Base-by-base conservation (phyloP, 2,888 invertebrate genomes). In the Eilema depressum region DNA sequence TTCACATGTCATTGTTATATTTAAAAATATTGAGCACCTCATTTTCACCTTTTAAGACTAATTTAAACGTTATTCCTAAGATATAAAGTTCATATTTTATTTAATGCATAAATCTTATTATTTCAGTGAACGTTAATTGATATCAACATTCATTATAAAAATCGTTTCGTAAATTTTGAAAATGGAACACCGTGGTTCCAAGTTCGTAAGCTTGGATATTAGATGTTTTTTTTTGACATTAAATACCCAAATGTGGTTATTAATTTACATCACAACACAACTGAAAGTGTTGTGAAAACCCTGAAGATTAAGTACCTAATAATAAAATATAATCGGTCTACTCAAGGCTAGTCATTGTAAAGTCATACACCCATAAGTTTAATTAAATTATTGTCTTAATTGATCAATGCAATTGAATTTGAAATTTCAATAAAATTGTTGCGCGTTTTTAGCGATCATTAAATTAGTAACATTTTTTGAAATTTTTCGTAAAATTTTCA, bases 81-180 rank as follows among this genome's bases (percentile, higher is more conserved):
- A 1, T 1, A 0, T 75, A 77, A 74, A 68, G 65, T 72, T 17
- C 37, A 69, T 64, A 68, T 78, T 4, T 57, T 33, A 2, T 47
- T 66, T 57, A 63, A 37, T 62, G 23, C 28, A 33, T 47, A 62
- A 68, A 65, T 20, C 71, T 65, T 25, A 63, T 67, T 70, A 76
- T 71, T 12, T 68, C 37, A 70, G 33, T 74, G 80, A n/a, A 82
- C 83, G 75, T 74, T 81, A 80, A 81, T 81, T 75, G 73, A 78
- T 74, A 65, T 69, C 62, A 70, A 75, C 73, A 73, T 75, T 75
- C 62, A 62, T 75, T 77, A 71, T 75, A 67, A 69, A 53, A 79
- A 74, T 78, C 57, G 68, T 76, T 80, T 80, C 70, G 70, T 75
- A 78, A 78, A 75, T 75, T 41, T 78, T 78, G 80, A 77, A 80